A percentile compares a stretch with the other conserved stretches of the same genome.
Evolutionary conservation across 2,113 vertebrate genomes (phyloP).

Genomic region (Scomber colias): DNA sequence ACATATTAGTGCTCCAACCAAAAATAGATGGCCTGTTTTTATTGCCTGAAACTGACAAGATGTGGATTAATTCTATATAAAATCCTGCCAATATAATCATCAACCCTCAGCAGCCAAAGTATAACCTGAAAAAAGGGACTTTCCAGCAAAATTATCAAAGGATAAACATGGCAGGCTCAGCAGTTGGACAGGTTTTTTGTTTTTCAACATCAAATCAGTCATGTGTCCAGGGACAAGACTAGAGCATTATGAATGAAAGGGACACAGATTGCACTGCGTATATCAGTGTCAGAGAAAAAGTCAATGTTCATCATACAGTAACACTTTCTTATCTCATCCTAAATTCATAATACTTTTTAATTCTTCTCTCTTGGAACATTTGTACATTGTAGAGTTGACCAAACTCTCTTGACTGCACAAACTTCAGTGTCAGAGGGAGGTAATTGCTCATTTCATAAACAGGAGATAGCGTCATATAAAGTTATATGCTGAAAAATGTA

Average conservation of each 20-base stretch:
- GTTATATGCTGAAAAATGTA: too few species aligned
- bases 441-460: too few species aligned
- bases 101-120: background rate
- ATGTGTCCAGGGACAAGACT: background rate
- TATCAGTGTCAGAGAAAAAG: background rate
- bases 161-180: constrained; percentile 10
- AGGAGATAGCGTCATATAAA: too few species aligned
- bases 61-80: constrained; percentile 29
- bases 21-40: constrained; percentile 45
- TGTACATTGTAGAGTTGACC: too few species aligned
- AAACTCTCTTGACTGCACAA: too few species aligned
- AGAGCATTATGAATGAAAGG: background rate
- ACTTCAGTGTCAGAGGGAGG: too few species aligned
- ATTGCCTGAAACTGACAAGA: constrained; percentile 25
- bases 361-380: too few species aligned
- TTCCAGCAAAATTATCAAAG: constrained; percentile 30
- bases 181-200: background rate
- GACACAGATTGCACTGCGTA: background rate
- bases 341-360: too few species aligned
- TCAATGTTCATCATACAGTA: too few species aligned
- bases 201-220: background rate
- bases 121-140: constrained; percentile 26
- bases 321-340: too few species aligned
- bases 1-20: constrained; percentile 22
- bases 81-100: constrained; percentile 34